Percentiles rank a stretch among this genome's conserved stretches.
These are phyloP conservation scores for Achroia grisella DNA, from an alignment of 1,140 invertebrate species.

Conservation along the genomic window DNA sequence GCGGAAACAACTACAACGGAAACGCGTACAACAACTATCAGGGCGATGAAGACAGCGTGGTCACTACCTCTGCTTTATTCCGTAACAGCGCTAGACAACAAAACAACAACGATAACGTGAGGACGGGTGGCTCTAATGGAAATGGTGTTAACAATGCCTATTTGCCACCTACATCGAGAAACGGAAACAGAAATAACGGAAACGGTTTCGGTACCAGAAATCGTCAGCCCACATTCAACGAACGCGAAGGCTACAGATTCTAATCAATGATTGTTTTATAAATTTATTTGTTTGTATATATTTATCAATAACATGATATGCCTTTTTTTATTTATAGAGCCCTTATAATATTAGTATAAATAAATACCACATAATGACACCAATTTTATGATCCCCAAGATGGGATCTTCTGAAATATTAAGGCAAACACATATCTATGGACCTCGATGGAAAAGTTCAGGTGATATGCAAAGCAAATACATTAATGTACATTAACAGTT, in stretches of 20 bases:
- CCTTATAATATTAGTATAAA: too few relatives aligned
- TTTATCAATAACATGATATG: too few relatives aligned
- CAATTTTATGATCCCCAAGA: too few relatives aligned
- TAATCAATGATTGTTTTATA: neutral
- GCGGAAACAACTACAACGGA: constrained; percentile 14
- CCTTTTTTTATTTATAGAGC: too few relatives aligned
- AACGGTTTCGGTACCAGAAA: constrained; percentile 4
- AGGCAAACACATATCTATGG: too few relatives aligned
- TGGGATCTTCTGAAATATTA: too few relatives aligned
- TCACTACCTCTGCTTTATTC: constrained; percentile 25
- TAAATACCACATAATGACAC: too few relatives aligned
- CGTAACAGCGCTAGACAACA: neutral
- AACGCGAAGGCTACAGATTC: constrained; percentile 22
- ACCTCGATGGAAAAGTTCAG: too few relatives aligned
- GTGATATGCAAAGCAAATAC: too few relatives aligned
- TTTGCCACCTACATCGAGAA: constrained; percentile 13
- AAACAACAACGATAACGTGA: too few relatives aligned
- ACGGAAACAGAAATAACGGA: constrained; percentile 1
- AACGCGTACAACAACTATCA: constrained; percentile 13
- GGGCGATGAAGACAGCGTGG: constrained; percentile 28
- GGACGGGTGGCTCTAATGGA: neutral
- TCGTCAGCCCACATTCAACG: constrained; percentile 11
- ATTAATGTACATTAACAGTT: too few relatives aligned
- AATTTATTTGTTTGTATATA: too few relatives aligned
- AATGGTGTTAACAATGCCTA: constrained; percentile 13